A percentile compares a stretch with the other conserved stretches of the same genome.
Conservation (phyloP, 2,888 invertebrate genomes). For the Euplexia lucipara region DNA sequence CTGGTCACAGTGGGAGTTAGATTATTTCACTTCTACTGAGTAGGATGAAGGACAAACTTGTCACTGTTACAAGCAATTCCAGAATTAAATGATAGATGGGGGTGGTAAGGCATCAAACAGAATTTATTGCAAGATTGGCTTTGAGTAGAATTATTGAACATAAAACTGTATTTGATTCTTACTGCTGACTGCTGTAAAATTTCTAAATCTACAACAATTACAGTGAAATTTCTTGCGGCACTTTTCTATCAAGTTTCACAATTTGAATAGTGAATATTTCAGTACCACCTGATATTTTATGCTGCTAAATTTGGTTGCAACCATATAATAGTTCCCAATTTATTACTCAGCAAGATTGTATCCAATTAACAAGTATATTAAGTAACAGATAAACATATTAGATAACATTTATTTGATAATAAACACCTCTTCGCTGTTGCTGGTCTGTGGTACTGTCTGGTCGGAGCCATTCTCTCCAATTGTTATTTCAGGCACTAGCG, state of each 20-base stretch:
- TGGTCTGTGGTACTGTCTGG: conserved; percentile 66
- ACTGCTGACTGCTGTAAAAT: neutral
- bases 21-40: neutral
- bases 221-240: neutral
- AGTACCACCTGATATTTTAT: neutral
- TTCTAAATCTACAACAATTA: neutral
- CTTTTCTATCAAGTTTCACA: neutral
- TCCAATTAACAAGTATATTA: conserved; percentile 5
- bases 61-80: neutral
- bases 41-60: neutral
- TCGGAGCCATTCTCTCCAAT: conserved; percentile 78
- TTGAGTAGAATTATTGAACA: too few species aligned
- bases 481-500: conserved; percentile 87
- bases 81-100: neutral
- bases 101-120: neutral
- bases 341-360: neutral
- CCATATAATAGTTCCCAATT: conserved; percentile 4
- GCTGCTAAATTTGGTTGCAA: neutral
- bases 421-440: conserved; percentile 70
- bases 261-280: too few species aligned
- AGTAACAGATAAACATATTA: conserved; percentile 17
- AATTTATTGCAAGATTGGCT: neutral
- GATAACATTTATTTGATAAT: conserved; percentile 22
- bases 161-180: neutral
- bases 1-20: neutral